Conservation (phyloP, 2,113 vertebrate species). For the Struthio camelus region DNA sequence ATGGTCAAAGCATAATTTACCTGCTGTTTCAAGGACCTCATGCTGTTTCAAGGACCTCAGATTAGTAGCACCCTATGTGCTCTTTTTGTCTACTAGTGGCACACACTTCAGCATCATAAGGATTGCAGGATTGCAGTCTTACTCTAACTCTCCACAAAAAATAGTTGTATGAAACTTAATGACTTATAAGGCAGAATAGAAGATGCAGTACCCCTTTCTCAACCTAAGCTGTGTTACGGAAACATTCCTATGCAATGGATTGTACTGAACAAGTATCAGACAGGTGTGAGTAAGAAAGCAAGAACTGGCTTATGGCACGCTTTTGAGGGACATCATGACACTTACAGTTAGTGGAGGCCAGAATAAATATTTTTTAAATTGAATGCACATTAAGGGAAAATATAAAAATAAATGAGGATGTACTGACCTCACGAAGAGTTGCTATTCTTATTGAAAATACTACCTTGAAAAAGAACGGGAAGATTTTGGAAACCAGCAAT, state of each 20-base stretch:
- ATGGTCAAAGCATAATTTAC: neutral
- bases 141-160: neutral
- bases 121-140: neutral
- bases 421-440: conserved; percentile 39
- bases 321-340: conserved; percentile 4
- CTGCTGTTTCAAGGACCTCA: neutral
- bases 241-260: neutral
- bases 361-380: conserved; percentile 52
- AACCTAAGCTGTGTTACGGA: neutral
- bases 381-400: conserved; percentile 49
- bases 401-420: conserved; percentile 70
- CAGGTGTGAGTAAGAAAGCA: neutral
- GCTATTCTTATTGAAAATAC: conserved; percentile 52
- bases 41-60: neutral
- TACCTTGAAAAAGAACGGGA: conserved; percentile 13
- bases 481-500: neutral
- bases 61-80: fast-evolving
- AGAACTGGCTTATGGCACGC: neutral
- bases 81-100: fast-evolving
- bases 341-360: conserved; percentile 21
- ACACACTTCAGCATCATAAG: neutral
- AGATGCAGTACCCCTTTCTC: neutral
- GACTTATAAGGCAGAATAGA: neutral
- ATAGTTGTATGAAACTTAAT: neutral
- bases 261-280: neutral